Evolutionary conservation across 2,113 vertebrate genomes (phyloP).

Genomic region (Phoxinus phoxinus): DNA sequence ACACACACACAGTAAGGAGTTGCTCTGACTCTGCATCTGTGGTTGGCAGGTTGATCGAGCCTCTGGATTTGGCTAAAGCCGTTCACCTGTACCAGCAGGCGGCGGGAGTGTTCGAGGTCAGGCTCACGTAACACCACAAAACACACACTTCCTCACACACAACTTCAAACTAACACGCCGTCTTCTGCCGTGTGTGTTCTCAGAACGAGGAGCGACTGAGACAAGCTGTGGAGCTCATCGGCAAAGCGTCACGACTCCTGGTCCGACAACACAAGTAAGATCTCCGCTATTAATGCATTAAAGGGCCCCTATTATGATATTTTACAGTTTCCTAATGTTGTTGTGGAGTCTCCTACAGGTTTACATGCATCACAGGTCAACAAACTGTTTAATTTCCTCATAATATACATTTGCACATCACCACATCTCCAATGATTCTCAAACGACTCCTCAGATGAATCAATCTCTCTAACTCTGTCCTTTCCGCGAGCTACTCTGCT

Average conservation of each 20-base stretch:
- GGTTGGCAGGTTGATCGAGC: conserved; percentile 83
- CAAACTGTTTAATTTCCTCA: no score
- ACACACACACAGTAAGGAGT: no score
- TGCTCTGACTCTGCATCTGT: no score
- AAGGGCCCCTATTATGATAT: no score
- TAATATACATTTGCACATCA: no score
- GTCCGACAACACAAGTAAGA: conserved; percentile 81
- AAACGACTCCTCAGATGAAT: no score
- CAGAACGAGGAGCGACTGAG: conserved; percentile 88
- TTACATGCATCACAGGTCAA: no score
- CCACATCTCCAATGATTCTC: no score
- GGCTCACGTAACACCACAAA: not conserved
- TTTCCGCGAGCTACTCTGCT: no score
- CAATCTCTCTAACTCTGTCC: no score
- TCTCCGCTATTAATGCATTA: not conserved
- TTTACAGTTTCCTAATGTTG: no score
- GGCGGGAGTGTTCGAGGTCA: conserved; percentile 87
- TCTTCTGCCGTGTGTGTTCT: conserved; percentile 26
- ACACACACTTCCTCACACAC: not conserved
- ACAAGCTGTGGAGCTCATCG: conserved; percentile 84
- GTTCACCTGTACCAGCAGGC: conserved; percentile 88
- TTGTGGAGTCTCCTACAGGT: no score
- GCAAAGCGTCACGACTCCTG: conserved; percentile 85
- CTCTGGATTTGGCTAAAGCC: conserved; percentile 83
- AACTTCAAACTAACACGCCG: not conserved